Conservation (phyloP, 2,797 vertebrate genomes). For the Eidolon dupreanum region DNA sequence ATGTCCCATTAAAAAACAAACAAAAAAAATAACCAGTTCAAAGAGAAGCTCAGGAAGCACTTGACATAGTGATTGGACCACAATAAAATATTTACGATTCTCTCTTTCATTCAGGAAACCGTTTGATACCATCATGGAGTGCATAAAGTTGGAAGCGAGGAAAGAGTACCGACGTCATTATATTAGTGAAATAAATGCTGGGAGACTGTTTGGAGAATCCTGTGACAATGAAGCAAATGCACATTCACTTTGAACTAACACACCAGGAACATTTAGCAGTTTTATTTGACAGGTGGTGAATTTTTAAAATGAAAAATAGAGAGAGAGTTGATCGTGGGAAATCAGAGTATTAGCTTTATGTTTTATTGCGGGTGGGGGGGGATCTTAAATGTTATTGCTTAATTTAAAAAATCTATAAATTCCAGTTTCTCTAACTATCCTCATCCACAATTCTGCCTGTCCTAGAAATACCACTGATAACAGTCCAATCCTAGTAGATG, state of each 20-base stretch:
- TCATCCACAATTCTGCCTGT: neutral
- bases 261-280: neutral
- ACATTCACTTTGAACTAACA: neutral
- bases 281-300: neutral
- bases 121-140: constrained; percentile 80
- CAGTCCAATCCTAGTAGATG: neutral
- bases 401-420: neutral
- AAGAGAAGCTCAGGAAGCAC: constrained; percentile 78
- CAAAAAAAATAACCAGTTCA: constrained; percentile 73
- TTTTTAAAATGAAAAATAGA: neutral
- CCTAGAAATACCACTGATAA: neutral
- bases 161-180: constrained; percentile 63
- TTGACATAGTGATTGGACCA: constrained; percentile 68
- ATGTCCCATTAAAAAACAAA: constrained; percentile 48
- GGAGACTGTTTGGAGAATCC: neutral
- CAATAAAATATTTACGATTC: constrained; percentile 83
- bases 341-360: neutral
- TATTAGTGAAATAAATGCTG: constrained; percentile 53
- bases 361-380: neutral
- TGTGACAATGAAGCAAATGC: neutral
- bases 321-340: neutral
- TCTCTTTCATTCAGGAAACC: constrained; percentile 84
- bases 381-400: neutral
- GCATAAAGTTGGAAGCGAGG: constrained; percentile 68
- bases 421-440: neutral